Evolutionary conservation across 2,888 invertebrate species (phyloP).

Genomic region (Xestia rhomboidea): DNA sequence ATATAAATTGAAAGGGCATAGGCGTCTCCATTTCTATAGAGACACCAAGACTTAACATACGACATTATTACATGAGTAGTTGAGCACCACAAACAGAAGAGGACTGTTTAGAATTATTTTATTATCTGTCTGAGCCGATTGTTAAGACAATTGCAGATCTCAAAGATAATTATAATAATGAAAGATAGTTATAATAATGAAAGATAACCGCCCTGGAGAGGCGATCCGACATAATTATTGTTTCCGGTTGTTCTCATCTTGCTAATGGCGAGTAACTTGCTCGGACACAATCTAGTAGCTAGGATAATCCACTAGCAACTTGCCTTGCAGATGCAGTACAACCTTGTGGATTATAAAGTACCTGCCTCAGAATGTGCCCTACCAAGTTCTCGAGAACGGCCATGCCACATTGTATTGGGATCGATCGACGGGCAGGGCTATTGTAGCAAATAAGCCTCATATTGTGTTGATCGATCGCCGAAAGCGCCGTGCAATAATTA

Average conservation of each 20-base stretch:
- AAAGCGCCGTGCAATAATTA: not conserved
- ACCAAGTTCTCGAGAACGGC: too few species aligned
- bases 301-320: not conserved
- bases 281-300: not conserved
- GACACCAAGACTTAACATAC: not conserved
- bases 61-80: not conserved
- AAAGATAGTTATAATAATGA: not conserved
- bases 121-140: not conserved
- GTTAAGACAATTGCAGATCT: not conserved
- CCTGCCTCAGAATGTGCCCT: too few species aligned
- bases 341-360: not conserved
- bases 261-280: not conserved
- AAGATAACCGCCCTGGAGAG: too few species aligned
- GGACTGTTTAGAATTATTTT: not conserved
- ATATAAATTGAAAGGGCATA: too few species aligned
- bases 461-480: not conserved
- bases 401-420: too few species aligned
- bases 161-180: not conserved
- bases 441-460: not conserved
- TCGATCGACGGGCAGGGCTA: not conserved
- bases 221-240: not conserved
- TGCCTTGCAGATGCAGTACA: not conserved
- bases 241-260: not conserved
- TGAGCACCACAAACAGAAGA: too few species aligned
- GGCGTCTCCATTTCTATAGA: not conserved